Conservation (phyloP, 1,140 invertebrate genomes). For the Asobara japonica region DNA sequence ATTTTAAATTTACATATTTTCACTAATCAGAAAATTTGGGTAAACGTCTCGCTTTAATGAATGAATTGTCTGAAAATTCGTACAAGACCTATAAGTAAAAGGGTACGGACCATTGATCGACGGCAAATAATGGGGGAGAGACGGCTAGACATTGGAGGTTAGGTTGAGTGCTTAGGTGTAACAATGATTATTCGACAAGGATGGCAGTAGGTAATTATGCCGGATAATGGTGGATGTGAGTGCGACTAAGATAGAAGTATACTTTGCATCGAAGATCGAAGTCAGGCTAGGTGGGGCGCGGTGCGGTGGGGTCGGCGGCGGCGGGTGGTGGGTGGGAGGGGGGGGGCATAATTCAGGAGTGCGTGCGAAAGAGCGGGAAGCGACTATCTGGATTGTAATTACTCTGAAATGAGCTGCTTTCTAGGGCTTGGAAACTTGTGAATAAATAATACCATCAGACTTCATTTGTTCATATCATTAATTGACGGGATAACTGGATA, state of each 20-base stretch:
- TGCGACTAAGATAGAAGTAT: conserved; percentile 54
- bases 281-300: neutral
- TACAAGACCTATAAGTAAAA: neutral
- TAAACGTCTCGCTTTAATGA: too few relatives aligned
- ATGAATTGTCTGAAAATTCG: neutral
- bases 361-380: conserved; percentile 27
- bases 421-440: conserved; percentile 64
- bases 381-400: conserved; percentile 57
- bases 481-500: neutral
- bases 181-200: conserved; percentile 67
- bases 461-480: conserved; percentile 19
- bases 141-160: conserved; percentile 59
- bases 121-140: conserved; percentile 50
- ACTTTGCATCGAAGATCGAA: conserved; percentile 55
- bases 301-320: too few relatives aligned
- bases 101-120: conserved; percentile 47
- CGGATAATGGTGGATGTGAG: conserved; percentile 57
- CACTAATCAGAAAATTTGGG: too few relatives aligned
- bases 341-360: conserved; percentile 28
- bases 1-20: too few relatives aligned
- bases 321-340: conserved; percentile 24
- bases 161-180: conserved; percentile 65
- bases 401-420: conserved; percentile 65
- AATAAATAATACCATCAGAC: conserved; percentile 63
- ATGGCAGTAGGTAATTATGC: conserved; percentile 66